Percentiles rank a stretch among this genome's conserved stretches.
These are phyloP conservation scores for Chaenocephalus aceratus DNA, from an alignment of 2,113 vertebrate species.

Conservation along the genomic window DNA sequence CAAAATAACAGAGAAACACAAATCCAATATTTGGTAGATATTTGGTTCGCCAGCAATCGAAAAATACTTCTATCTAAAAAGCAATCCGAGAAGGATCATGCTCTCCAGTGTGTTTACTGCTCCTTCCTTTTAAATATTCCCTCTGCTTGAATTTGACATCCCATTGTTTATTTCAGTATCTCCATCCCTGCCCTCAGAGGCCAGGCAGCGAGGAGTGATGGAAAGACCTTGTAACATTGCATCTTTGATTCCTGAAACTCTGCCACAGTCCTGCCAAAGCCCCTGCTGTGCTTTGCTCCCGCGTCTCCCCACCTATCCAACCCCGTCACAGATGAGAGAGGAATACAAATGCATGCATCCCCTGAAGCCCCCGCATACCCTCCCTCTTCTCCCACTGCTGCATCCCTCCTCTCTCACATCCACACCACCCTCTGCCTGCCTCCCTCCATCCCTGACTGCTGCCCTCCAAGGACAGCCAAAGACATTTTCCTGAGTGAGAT, in stretches of 20 bases:
- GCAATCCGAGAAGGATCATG: constrained; percentile 10
- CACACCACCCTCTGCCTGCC: constrained; percentile 41
- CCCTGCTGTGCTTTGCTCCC: constrained; percentile 47
- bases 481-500: constrained; percentile 75
- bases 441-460: constrained; percentile 71
- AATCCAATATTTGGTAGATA: background rate
- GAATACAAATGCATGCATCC: constrained; percentile 83
- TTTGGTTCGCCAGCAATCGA: constrained; percentile 11
- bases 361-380: constrained; percentile 57
- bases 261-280: constrained; percentile 58
- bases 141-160: constrained; percentile 32
- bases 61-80: constrained; percentile 14
- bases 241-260: constrained; percentile 73
- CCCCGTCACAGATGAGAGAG: constrained; percentile 75
- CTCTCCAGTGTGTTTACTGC: constrained; percentile 22
- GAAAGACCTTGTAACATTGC: constrained; percentile 58
- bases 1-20: constrained; percentile 9
- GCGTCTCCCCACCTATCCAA: constrained; percentile 58
- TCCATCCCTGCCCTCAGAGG: constrained; percentile 17
- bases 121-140: constrained; percentile 15
- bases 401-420: constrained; percentile 40
- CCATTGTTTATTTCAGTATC: constrained; percentile 52
- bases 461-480: constrained; percentile 85
- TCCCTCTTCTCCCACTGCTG: constrained; percentile 16
- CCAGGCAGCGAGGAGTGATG: constrained; percentile 41